Conservation (phyloP, 1,140 invertebrate species). For the Tetraneura akinire region DNA sequence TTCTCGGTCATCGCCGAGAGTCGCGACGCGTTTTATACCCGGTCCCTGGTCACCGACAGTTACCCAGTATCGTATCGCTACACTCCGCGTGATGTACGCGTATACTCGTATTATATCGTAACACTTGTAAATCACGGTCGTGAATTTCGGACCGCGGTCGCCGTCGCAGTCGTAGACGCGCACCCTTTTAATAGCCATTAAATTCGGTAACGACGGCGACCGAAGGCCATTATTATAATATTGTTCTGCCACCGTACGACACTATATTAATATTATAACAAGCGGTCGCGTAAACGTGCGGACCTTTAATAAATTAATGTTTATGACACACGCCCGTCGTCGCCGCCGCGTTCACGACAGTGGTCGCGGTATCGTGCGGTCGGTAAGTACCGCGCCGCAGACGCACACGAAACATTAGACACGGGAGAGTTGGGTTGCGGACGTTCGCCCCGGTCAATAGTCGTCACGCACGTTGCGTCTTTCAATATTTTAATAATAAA, state of each 20-base stretch:
- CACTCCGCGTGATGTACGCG: no score
- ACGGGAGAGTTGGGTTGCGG: neutral
- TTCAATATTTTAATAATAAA: neutral
- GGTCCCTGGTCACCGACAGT: no score
- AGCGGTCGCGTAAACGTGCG: neutral
- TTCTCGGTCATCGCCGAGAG: neutral
- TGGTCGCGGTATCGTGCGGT: neutral
- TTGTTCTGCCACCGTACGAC: neutral
- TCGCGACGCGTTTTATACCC: no score
- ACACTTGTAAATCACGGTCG: constrained; percentile 8
- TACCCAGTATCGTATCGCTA: no score
- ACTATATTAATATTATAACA: no score
- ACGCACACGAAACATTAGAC: neutral
- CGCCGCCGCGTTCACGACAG: neutral
- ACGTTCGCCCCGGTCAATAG: neutral
- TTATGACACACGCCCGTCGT: constrained; percentile 24
- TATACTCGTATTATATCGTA: no score
- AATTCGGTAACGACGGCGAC: neutral
- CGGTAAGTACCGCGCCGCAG: neutral
- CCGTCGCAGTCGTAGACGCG: neutral
- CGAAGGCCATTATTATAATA: neutral
- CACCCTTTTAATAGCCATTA: constrained; percentile 5
- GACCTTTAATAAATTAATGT: constrained; percentile 24
- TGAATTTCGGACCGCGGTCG: neutral
- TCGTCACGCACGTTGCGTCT: no score